Evolutionary conservation across 1,140 invertebrate species (phyloP), one percentile per base, ranked within the genome.

Genomic region (Whitmania pigra): DNA sequence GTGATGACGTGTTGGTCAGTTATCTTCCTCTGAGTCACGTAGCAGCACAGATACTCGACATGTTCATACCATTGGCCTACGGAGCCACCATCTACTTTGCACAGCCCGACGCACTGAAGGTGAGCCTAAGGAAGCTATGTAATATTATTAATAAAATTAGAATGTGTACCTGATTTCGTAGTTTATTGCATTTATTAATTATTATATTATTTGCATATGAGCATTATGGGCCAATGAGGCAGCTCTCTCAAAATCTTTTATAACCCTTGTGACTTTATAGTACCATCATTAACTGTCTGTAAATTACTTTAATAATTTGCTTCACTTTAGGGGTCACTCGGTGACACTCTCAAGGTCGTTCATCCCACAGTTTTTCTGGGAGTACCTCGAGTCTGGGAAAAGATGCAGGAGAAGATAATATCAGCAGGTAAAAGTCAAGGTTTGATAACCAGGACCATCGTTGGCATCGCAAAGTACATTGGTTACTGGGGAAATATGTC

Each of bases 341-440:
- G 89, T 0, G 85, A 88, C 7, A 93, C 90, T 0, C 81, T 94
- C 53, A 82, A 84, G 72, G 87, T 89, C 80, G 89, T 89, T 0
- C 81, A 86, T 55, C 93, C 93, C 18, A 94, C 92, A 0, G 82
- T 86, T 53, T 90, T 95, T 77, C 80, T 95, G 29, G 92, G 88
- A 5, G 92, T 95, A 0, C 92, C 93, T 0, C 85, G 93, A 75
- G 89, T 96, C 0, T 95, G 89, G 87, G 93, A 96, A 80, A 96
- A 96, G 79, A 92, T 94, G 78, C 86, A 90, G 76, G 92, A 94
- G 78, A 92, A 89, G 77, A 89, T 95, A 85, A 85, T 87, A 77
- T 89, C 15, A 89, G 87, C 22, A 84, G 86, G 6, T 83, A 86
- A 27, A 87, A 86, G 49, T 86, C 87, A 1, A 77, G 31, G 69